Evolutionary conservation across 2,888 invertebrate species (phyloP), one percentile per base, ranked within the genome.

Genomic region (Sclerodermus sp.): DNA sequence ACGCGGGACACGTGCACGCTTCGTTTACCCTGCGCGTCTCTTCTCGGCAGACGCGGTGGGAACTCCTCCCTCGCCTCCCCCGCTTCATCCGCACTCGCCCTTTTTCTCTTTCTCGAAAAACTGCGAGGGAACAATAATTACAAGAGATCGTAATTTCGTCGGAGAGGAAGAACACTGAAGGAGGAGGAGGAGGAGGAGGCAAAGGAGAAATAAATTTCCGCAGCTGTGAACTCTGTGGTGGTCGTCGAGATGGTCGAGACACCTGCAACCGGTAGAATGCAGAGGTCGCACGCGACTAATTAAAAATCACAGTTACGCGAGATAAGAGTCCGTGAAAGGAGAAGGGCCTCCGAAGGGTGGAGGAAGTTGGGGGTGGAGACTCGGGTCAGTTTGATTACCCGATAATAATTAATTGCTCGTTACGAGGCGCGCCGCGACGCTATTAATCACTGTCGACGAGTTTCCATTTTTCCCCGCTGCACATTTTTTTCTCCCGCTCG

Each of bases 341-440:
- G 37, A 3, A 23, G 6, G 40, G 15, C 36, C 32, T 18, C 23
- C 47, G 32, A 13, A 8, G 15, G 38, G n/a, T 14, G 38, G 36
- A 42, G 43, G 23, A 16, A n/a, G 42, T 37, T 5, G 43, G 42
- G 34, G 51, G 41, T 40, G 42, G 45, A 16, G 45, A 43, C 42
- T 48, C 18, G 51, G 38, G 58, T 49, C 64, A 53, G 62, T 68
- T 65, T 62, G 64, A 69, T 69, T 68, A 69, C 50, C 56, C 60
- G 68, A 70, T 70, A 68, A 65, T 71, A 68, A 67, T 68, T 67
- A 71, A 71, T 71, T 62, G 68, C 66, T 71, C 64, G 64, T 67
- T 66, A 66, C 60, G 58, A 53, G 49, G 57, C 53, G 42, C 55
- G 55, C 23, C 8, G 8, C 23, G 23, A 23, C 23, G 55, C 60